Evolutionary conservation across 2,113 vertebrate genomes (phyloP).

Genomic region (Pollimyrus isidori): DNA sequence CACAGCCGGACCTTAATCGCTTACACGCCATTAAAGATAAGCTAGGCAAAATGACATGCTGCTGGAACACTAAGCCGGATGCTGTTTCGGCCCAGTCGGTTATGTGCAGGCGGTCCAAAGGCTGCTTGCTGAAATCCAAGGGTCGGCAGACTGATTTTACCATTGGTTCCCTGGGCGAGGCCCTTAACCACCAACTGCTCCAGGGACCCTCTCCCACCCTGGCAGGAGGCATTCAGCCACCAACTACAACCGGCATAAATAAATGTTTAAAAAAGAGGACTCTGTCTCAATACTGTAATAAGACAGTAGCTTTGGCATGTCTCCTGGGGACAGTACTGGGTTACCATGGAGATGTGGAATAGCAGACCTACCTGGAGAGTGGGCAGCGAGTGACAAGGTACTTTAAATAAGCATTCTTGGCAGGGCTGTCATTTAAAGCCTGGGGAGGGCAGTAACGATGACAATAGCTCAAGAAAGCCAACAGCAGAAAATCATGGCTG

Average conservation of each 20-base stretch:
- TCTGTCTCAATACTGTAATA: not conserved
- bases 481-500: not conserved
- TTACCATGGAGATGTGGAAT: constrained; percentile 17
- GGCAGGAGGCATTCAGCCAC: not conserved
- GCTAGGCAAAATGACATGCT: not conserved
- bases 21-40: not conserved
- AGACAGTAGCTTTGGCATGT: not conserved
- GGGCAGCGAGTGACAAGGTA: not conserved
- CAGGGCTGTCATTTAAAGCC: not conserved
- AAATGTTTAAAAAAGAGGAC: not conserved
- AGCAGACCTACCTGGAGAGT: not conserved
- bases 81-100: not conserved
- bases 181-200: not conserved
- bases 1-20: not conserved
- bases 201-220: not conserved
- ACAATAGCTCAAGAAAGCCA: not conserved
- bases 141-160: not conserved
- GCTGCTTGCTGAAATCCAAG: not conserved
- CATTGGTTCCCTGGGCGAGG: not conserved
- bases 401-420: not conserved
- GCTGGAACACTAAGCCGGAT: not conserved
- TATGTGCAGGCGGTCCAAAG: not conserved
- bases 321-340: not conserved
- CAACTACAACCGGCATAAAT: not conserved
- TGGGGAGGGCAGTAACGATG: not conserved